Evolutionary conservation across 2,888 invertebrate genomes (phyloP).

Genomic region (Caenorhabditis plicata): DNA sequence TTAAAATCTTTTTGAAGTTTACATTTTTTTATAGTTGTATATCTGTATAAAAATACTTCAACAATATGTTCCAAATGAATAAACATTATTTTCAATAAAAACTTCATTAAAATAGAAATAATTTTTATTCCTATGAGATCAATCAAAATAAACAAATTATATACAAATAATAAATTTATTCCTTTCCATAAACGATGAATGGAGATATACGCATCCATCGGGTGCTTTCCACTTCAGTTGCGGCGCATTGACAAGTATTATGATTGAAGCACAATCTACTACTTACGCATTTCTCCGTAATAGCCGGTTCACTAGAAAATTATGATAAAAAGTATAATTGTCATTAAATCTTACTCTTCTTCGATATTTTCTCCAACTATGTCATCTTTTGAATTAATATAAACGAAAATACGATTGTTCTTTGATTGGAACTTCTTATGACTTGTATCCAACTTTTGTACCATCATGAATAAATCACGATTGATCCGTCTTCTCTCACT

Average conservation of each 20-base stretch:
- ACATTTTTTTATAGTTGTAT: no score
- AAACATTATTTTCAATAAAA: no score
- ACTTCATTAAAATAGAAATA: no score
- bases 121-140: no score
- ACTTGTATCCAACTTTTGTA: background rate
- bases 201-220: conserved; percentile 30
- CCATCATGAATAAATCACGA: conserved; percentile 23
- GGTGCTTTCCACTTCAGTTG: background rate
- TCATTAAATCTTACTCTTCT: conserved; percentile 17
- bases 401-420: conserved; percentile 32
- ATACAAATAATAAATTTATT: background rate
- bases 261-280: conserved; percentile 17
- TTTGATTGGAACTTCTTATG: conserved; percentile 12
- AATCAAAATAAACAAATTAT: background rate
- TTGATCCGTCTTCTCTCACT: conserved; percentile 23
- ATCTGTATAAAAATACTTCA: no score
- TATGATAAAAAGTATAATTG: background rate
- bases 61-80: no score
- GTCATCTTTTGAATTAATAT: conserved; percentile 18
- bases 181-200: conserved; percentile 20
- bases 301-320: background rate
- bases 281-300: background rate
- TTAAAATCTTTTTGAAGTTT: no score
- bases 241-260: conserved; percentile 26
- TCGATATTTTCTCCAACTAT: conserved; percentile 26